Evolutionary conservation across 2,113 vertebrate genomes (phyloP).

Genomic region (Saguinus imperator): DNA sequence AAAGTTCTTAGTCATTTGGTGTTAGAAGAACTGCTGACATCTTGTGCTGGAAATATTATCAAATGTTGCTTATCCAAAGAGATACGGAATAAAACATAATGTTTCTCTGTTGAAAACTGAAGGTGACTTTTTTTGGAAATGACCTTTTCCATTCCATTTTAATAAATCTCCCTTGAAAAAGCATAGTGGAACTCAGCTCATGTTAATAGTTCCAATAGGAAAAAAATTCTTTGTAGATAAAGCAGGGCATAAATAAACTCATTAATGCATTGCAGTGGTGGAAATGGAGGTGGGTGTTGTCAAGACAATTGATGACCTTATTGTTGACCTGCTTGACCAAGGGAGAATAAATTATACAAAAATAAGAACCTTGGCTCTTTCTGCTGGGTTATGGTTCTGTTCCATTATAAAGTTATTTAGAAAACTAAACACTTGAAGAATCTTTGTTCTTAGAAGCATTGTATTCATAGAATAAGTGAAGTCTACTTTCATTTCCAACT

Average conservation of each 20-base stretch:
- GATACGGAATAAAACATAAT: neutral
- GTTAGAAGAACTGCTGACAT: conserved; percentile 40
- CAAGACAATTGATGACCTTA: conserved; percentile 57
- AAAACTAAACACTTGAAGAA: conserved; percentile 66
- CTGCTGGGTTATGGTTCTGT: conserved; percentile 53
- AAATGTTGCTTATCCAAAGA: conserved; percentile 5
- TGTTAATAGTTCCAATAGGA: conserved; percentile 5
- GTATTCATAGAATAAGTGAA: conserved; percentile 63
- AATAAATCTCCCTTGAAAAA: conserved; percentile 51
- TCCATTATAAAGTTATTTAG: conserved; percentile 63
- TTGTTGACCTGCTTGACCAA: conserved; percentile 56
- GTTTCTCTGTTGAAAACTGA: conserved; percentile 34
- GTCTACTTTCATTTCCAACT: conserved; percentile 58
- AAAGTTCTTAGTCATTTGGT: neutral
- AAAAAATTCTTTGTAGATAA: neutral
- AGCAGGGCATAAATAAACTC: neutral
- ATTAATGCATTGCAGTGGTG: neutral
- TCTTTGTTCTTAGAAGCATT: conserved; percentile 61
- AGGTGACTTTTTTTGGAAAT: neutral
- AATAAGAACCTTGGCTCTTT: conserved; percentile 56
- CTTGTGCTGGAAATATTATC: neutral
- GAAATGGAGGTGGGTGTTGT: neutral
- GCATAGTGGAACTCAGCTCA: neutral
- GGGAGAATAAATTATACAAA: conserved; percentile 56
- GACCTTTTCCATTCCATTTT: conserved; percentile 37